A percentile compares a stretch with the other conserved stretches of the same genome.
Conservation (phyloP, 2,888 invertebrate species). For the Cantharis rufa region DNA sequence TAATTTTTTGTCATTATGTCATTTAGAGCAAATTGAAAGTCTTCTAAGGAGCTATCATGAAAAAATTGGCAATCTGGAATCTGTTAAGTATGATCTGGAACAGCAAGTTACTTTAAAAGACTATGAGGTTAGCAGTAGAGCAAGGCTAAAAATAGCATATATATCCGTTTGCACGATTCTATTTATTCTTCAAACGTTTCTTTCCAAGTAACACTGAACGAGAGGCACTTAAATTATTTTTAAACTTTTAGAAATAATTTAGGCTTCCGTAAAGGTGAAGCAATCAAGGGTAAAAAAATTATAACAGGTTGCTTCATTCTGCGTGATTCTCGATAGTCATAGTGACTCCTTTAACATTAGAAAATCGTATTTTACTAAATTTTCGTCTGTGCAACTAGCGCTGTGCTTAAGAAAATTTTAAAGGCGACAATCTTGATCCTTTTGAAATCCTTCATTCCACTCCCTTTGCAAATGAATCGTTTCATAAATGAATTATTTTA, state of each 20-base stretch:
- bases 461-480: neutral
- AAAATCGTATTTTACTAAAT: neutral
- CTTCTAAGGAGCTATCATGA: slow-evolving; percentile 84
- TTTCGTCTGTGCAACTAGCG: neutral
- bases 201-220: neutral
- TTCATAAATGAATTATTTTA: neutral
- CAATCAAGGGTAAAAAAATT: neutral
- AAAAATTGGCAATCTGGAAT: slow-evolving; percentile 87
- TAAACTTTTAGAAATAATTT: neutral
- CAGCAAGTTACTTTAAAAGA: slow-evolving; percentile 98
- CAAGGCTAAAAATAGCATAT: neutral
- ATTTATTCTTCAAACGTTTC: neutral
- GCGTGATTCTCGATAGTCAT: neutral
- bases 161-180: neutral
- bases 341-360: neutral
- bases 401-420: neutral
- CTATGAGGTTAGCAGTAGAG: slow-evolving; percentile 79
- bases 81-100: slow-evolving; percentile 98
- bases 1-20: neutral
- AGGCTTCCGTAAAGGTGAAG: neutral
- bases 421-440: neutral
- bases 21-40: slow-evolving; percentile 72
- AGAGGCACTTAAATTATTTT: neutral
- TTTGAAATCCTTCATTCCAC: neutral
- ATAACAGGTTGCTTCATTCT: neutral